Evolutionary conservation across 2,113 vertebrate genomes (phyloP), one percentile per base, ranked within the genome.

Genomic region (Galemys pyrenaicus): DNA sequence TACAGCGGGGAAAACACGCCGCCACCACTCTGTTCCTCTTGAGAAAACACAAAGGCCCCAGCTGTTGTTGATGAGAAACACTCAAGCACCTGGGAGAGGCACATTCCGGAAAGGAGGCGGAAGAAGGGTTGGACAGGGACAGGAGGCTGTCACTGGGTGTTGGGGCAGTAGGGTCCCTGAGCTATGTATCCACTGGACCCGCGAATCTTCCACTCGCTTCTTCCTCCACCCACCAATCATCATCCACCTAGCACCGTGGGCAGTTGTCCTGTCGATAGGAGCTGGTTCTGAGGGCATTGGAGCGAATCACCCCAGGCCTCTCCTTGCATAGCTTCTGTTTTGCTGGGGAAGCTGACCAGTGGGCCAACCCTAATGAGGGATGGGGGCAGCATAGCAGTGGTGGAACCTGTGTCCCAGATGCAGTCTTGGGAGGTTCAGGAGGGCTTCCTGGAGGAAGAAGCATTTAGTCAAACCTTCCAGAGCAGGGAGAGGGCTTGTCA

Each of bases 41-140:
- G 84, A 82, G 86, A 8, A 92, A 94, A 92, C 96, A 97, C 97
- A 97, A 97, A 97, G 82, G 96, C 78, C 89, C 94, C 96, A 97
- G 97, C 97, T 97, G 97, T 39, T 64, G 89, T 89, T 87, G 94
- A 87, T 32, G 84, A 94, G 88, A 75, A 35, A 35, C 75, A 54
- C 58, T 71, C 56, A 0, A 9, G 89, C 96, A 97, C 96, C 97
- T 95, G 96, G 94, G 82, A 51, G 73, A 62, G 75, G 70, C 84
- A 39, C 64, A 58, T 37, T 73, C 78, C 60, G 78, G 89, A 70
- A 70, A 16, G 37, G 62, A 39, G 75, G 65, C 7, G 1, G 78
- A 71, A 49, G 46, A 22, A n/a, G 65, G 65, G 83, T 58, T 62
- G 92, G 80, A 3, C 82, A 64, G 44, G 93, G 95, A 87, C 39